phyloP scores from a whole-genome alignment of 1,140 invertebrate species.

The Macrotrachela quadricornifera region DNA sequence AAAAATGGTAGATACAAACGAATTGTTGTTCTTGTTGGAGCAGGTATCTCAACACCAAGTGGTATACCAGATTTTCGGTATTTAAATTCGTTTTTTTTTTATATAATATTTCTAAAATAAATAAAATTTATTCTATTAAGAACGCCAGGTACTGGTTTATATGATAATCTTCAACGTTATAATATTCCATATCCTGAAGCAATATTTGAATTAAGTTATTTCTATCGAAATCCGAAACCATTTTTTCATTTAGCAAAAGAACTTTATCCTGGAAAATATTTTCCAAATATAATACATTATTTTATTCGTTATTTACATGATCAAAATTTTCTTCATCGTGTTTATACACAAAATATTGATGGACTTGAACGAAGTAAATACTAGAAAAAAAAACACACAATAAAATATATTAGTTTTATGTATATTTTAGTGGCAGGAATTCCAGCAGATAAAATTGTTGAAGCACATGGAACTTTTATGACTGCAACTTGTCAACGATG shows the following conservation, averaged over 20 bases:
- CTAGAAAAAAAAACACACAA: no score
- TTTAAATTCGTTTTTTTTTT: neutral
- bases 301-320: slow-evolving; percentile 25
- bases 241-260: slow-evolving; percentile 31
- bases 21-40: slow-evolving; percentile 33
- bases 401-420: no score
- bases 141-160: slow-evolving; percentile 67
- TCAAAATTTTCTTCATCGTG: slow-evolving; percentile 23
- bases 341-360: slow-evolving; percentile 34
- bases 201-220: slow-evolving; percentile 61
- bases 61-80: slow-evolving; percentile 34
- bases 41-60: slow-evolving; percentile 35
- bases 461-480: slow-evolving; percentile 78
- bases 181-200: slow-evolving; percentile 73
- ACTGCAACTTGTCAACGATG: slow-evolving; percentile 65
- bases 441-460: slow-evolving; percentile 58
- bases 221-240: slow-evolving; percentile 26
- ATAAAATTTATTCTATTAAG: no score
- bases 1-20: no score
- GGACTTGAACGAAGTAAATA: slow-evolving; percentile 19
- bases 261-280: slow-evolving; percentile 29
- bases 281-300: slow-evolving; percentile 30
- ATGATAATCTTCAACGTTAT: slow-evolving; percentile 73
- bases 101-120: no score
- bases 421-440: slow-evolving; percentile 39